Evolutionary conservation across 2,113 vertebrate species (phyloP).

Genomic region (Trematomus loennbergii): DNA sequence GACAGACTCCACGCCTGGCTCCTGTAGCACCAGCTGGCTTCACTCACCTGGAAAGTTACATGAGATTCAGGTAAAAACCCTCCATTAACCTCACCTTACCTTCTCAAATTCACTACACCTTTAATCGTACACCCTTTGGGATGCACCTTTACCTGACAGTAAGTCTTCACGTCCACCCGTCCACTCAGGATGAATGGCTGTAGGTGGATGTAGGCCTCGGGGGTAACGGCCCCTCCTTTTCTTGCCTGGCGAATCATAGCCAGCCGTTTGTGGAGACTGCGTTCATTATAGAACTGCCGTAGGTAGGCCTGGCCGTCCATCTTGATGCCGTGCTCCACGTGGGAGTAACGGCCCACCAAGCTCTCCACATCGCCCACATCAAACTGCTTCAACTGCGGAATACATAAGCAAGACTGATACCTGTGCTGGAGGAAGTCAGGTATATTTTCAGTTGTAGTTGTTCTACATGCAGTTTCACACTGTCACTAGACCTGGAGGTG

Average conservation of each 20-base stretch:
- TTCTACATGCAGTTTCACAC: constrained; percentile 36
- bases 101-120: neutral
- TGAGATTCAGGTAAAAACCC: neutral
- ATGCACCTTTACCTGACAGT: constrained; percentile 78
- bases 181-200: constrained; percentile 79
- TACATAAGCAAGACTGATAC: neutral
- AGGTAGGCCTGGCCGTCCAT: constrained; percentile 84
- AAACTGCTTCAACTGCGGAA: constrained; percentile 83
- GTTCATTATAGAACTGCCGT: constrained; percentile 83
- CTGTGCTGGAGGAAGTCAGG: neutral
- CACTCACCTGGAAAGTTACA: constrained; percentile 71
- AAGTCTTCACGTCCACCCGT: constrained; percentile 76
- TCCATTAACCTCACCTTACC: neutral
- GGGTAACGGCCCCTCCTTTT: constrained; percentile 84
- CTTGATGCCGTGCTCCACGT: constrained; percentile 83
- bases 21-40: constrained; percentile 83
- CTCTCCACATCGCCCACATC: constrained; percentile 85
- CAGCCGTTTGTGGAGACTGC: constrained; percentile 81
- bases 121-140: neutral
- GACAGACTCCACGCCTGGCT: constrained; percentile 77
- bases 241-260: constrained; percentile 84
- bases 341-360: constrained; percentile 84
- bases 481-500: constrained; percentile 81
- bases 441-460: neutral
- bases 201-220: constrained; percentile 83